A percentile compares a stretch with the other conserved stretches of the same genome.
Conservation (phyloP, 2,888 invertebrate species). For the Horisme vitalbata region DNA sequence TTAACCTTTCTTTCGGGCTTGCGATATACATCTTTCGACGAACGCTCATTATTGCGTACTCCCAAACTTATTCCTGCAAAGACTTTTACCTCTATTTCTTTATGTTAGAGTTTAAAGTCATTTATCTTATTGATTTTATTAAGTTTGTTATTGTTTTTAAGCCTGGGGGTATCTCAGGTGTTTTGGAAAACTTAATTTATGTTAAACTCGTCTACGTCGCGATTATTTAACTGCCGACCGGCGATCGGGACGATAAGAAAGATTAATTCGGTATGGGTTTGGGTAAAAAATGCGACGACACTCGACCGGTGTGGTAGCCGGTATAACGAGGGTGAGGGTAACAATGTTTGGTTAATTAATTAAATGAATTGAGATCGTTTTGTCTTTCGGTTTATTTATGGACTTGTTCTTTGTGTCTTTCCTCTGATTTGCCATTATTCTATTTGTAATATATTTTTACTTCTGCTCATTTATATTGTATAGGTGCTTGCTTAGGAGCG, state of each 20-base stretch:
- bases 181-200: constrained; percentile 81
- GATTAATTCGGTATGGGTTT: constrained; percentile 69
- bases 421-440: no score
- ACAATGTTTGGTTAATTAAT: constrained; percentile 23
- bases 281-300: constrained; percentile 63
- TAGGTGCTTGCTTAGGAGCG: no score
- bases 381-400: constrained; percentile 14
- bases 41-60: constrained; percentile 70
- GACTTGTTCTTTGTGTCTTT: background rate
- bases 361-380: constrained; percentile 24
- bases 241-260: constrained; percentile 73
- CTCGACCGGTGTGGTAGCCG: constrained; percentile 41
- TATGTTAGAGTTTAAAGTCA: constrained; percentile 39
- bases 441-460: no score
- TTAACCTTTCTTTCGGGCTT: constrained; percentile 76
- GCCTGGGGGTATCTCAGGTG: constrained; percentile 75
- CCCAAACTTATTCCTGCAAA: constrained; percentile 35
- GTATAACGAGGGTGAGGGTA: constrained; percentile 16
- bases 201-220: constrained; percentile 76
- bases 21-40: constrained; percentile 75
- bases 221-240: constrained; percentile 75
- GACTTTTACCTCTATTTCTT: constrained; percentile 17
- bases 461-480: no score
- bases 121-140: constrained; percentile 2
- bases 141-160: constrained; percentile 49